A percentile compares a stretch with the other conserved stretches of the same genome.
These are phyloP conservation scores for Aphidius ervi DNA, from an alignment of 1,140 invertebrate genomes.

Conservation along the genomic window DNA sequence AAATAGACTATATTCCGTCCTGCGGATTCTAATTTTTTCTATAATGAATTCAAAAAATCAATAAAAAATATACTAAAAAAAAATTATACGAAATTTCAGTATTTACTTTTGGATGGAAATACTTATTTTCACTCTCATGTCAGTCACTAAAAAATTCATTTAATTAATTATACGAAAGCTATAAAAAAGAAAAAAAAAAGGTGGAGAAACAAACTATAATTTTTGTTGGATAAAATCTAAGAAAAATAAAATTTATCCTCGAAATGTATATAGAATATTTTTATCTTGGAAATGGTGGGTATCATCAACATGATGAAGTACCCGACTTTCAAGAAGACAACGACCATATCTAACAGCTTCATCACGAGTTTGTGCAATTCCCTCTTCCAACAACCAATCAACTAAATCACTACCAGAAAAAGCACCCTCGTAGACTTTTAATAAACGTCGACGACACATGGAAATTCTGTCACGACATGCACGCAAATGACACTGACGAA, in stretches of 20 bases:
- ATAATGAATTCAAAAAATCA: no score
- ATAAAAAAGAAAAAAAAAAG: no score
- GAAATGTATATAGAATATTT: conserved; percentile 67
- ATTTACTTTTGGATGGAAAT: no score
- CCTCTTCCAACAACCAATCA: conserved; percentile 79
- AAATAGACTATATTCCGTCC: no score
- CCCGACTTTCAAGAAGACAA: conserved; percentile 75
- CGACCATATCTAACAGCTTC: conserved; percentile 81
- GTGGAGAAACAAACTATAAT: no score
- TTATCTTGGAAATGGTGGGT: conserved; percentile 77
- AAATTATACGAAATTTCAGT: no score
- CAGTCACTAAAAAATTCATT: no score
- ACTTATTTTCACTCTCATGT: no score
- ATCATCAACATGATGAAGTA: conserved; percentile 77
- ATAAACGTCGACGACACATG: conserved; percentile 60
- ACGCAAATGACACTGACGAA: conserved; percentile 76
- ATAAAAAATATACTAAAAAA: no score
- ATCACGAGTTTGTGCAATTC: conserved; percentile 67
- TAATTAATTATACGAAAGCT: no score
- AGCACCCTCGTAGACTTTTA: conserved; percentile 70
- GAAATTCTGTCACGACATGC: conserved; percentile 78
- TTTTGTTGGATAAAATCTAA: no score
- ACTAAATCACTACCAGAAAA: conserved; percentile 82
- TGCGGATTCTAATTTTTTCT: no score
- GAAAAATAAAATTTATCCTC: conserved; percentile 24